Evolutionary conservation across 2,113 vertebrate genomes (phyloP).

Genomic region (Brachypodius melanocephalos): DNA sequence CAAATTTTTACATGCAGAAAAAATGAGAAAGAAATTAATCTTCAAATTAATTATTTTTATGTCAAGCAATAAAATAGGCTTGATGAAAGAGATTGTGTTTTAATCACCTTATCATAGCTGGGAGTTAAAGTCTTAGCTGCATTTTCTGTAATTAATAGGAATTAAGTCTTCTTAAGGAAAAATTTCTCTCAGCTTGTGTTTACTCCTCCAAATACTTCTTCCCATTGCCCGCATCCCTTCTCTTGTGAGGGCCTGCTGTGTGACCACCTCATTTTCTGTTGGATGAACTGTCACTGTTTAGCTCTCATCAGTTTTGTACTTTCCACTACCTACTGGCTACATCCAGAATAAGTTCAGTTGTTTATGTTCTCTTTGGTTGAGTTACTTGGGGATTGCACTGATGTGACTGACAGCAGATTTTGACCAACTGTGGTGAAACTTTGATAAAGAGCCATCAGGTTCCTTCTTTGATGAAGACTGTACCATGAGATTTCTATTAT

Average conservation of each 20-base stretch:
- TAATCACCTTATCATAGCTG: background rate
- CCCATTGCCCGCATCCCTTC: background rate
- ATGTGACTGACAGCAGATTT: background rate
- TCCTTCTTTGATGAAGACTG: slow-evolving; percentile 4
- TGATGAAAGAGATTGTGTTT: background rate
- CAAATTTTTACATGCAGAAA: background rate
- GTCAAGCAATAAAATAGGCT: background rate
- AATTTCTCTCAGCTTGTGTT: background rate
- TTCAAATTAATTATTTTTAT: background rate
- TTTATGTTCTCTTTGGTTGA: background rate
- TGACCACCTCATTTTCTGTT: background rate
- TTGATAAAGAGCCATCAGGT: background rate
- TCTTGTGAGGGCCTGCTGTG: background rate
- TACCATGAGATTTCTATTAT: slow-evolving; percentile 25
- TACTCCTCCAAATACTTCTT: background rate
- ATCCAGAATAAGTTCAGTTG: background rate
- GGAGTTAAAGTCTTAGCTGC: background rate
- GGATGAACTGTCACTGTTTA: background rate
- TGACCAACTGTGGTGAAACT: background rate
- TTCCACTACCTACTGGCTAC: background rate
- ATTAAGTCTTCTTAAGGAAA: background rate
- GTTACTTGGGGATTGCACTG: background rate
- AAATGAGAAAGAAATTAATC: background rate
- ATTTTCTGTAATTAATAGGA: background rate
- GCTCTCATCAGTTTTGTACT: background rate